Evolutionary conservation across 2,113 vertebrate genomes (phyloP).

Genomic region (Cromileptes altivelis): DNA sequence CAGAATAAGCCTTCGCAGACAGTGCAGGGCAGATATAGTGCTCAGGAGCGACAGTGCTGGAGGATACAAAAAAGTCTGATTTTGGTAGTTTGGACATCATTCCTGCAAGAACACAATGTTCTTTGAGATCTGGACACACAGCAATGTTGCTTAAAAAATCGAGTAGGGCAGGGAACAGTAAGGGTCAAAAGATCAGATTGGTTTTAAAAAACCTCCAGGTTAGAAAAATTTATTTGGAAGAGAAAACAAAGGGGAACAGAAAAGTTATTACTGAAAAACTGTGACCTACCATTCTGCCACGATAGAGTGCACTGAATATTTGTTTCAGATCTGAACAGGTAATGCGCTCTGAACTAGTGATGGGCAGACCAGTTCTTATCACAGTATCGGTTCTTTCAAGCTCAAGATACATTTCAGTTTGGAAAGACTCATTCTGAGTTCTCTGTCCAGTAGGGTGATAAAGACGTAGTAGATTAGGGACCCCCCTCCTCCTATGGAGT

Average conservation of each 20-base stretch:
- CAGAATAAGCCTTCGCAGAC: constrained; percentile 1
- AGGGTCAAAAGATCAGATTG: constrained; percentile 1
- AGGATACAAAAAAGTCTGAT: not conserved
- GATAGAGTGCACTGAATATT: too few relatives aligned
- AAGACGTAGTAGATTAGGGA: too few relatives aligned
- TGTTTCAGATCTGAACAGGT: too few relatives aligned
- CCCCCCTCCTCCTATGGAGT: too few relatives aligned
- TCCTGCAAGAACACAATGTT: not conserved
- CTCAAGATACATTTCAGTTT: too few relatives aligned
- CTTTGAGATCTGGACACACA: not conserved
- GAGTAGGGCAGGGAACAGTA: not conserved
- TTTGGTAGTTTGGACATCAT: not conserved
- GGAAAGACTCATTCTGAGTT: too few relatives aligned
- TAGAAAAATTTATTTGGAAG: not conserved
- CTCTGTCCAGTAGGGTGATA: too few relatives aligned
- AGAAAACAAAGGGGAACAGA: not conserved
- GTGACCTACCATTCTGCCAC: too few relatives aligned
- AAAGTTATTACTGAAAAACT: not conserved
- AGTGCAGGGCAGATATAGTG: not conserved
- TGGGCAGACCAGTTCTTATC: too few relatives aligned
- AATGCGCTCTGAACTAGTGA: too few relatives aligned
- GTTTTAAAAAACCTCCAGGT: not conserved
- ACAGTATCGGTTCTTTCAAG: too few relatives aligned
- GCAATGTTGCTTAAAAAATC: not conserved
- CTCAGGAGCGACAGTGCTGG: not conserved